Percentiles rank a stretch among this genome's conserved stretches.
Conservation (phyloP, 1,140 invertebrate genomes). For the Scylla paramamosain region DNA sequence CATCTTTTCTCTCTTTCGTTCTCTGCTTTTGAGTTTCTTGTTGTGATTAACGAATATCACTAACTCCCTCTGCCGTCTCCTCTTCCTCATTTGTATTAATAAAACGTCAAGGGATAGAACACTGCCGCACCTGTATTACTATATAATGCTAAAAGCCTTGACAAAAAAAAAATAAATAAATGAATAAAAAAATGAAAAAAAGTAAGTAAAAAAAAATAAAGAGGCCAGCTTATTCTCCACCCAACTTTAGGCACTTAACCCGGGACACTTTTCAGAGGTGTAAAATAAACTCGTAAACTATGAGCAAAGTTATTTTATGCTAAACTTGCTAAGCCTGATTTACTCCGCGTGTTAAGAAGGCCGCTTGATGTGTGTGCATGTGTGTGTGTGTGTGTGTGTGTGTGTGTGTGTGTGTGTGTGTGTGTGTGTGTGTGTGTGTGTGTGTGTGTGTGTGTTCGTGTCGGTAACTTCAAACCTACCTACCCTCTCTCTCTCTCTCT, state of each 20-base stretch:
- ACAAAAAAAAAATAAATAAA: neutral
- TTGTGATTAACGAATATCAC: too few species aligned
- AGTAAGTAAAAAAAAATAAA: neutral
- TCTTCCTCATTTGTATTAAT: too few species aligned
- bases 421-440: slow-evolving; percentile 20
- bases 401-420: slow-evolving; percentile 20
- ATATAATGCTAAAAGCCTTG: too few species aligned
- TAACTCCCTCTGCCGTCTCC: too few species aligned
- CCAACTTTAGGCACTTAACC: neutral
- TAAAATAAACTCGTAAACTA: slow-evolving; percentile 15
- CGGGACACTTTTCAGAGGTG: neutral
- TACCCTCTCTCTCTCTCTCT: too few species aligned
- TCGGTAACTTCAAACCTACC: neutral
- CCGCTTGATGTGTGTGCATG: neutral
- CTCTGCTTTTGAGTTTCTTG: too few species aligned
- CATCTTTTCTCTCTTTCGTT: too few species aligned
- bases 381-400: neutral
- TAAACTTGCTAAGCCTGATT: slow-evolving; percentile 14
- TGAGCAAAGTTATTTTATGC: neutral
- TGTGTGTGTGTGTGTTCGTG: neutral
- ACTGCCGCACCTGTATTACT: too few species aligned
- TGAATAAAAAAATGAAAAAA: neutral
- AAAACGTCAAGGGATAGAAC: too few species aligned
- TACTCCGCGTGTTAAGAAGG: neutral
- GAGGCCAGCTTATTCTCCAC: neutral